Conservation (phyloP, 37 sponge, comb jelly and placozoan genomes). For the Mnemiopsis leidyi region DNA sequence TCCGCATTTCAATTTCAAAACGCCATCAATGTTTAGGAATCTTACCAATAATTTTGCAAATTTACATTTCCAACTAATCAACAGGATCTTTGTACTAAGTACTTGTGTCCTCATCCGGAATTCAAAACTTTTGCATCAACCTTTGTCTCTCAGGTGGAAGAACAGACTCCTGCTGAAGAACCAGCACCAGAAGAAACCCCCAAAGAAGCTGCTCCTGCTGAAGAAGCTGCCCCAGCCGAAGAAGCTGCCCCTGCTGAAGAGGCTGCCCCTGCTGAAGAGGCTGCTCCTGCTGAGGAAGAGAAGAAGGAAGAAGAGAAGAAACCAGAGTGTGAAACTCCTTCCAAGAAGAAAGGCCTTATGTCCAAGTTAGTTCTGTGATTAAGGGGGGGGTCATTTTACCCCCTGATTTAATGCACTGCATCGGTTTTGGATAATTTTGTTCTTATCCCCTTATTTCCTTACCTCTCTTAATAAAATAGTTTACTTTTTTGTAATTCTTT, state of each 20-base stretch:
- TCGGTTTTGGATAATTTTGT: too few relatives aligned
- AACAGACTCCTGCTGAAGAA: neutral
- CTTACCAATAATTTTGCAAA: too few relatives aligned
- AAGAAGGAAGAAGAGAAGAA: neutral
- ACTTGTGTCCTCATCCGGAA: too few relatives aligned
- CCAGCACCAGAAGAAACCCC: neutral
- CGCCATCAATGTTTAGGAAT: too few relatives aligned
- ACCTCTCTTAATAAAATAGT: too few relatives aligned
- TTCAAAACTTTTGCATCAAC: too few relatives aligned
- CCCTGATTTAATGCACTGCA: too few relatives aligned
- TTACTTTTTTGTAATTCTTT: too few relatives aligned
- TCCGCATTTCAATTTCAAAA: too few relatives aligned
- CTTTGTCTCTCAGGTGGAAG: slow-evolving; percentile 18
- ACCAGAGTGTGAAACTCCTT: slow-evolving; percentile 4
- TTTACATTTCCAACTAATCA: too few relatives aligned
- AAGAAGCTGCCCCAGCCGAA: slow-evolving; percentile 17
- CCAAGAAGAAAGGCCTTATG: slow-evolving; percentile 45
- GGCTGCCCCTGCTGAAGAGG: slow-evolving; percentile 7
- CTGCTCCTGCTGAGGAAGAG: neutral
- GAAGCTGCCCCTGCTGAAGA: slow-evolving; percentile 8
- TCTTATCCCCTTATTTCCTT: too few relatives aligned
- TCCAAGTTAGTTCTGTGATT: slow-evolving; percentile 11
- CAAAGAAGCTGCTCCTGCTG: neutral
- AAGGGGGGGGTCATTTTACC: neutral
- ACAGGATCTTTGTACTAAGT: too few relatives aligned